Evolutionary conservation across 2,797 vertebrate species (phyloP), one percentile per base, ranked within the genome.

Genomic region (Hydrolagus colliei): DNA sequence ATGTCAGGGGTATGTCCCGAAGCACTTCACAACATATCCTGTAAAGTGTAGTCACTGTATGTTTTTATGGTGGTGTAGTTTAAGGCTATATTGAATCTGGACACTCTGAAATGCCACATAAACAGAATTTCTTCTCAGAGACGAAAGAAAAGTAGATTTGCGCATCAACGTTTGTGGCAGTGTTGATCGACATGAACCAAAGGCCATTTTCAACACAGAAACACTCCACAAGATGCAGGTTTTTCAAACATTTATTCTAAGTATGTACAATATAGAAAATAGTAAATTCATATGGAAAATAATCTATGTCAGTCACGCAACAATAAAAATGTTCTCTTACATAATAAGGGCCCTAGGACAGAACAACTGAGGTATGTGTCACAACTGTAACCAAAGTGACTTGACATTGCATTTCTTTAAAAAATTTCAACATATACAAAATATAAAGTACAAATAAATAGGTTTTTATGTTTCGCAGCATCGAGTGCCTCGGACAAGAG

Each of bases 211-310:
- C 9, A 27, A 67, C 78, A 80, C 27, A 82, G 22, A 82, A 32
- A 35, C 62, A 84, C 65, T 84, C 79, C 18, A 71, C 65, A 41
- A 68, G 27, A n/a, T 35, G 18, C 20, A 68, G 65, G 22, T 71
- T 84, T 52, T 84, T 68, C 79, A 84, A 84, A 84, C 79, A 90
- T 88, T 92, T 94, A 93, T 93, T 94, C 93, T 92, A 92, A 94
- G 92, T 93, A 93, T 0, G 87, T 92, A 93, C 93, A 94, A 94
- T 94, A 94, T 94, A 94, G 93, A 94, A 94, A 94, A 93, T 94
- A 94, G 93, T 92, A 91, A 93, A 92, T 94, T 93, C 92, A 92
- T 94, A 94, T 90, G 93, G 93, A 94, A 94, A 94, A 94, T 94
- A 93, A 93, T 93, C 94, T 94, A 94, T 93, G 94, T 91, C 93